Evolutionary conservation across 37 sponge, comb jelly and placozoan genomes (phyloP), one percentile per base, ranked within the genome.

Genomic region (Aphrocallistes beatrix): DNA sequence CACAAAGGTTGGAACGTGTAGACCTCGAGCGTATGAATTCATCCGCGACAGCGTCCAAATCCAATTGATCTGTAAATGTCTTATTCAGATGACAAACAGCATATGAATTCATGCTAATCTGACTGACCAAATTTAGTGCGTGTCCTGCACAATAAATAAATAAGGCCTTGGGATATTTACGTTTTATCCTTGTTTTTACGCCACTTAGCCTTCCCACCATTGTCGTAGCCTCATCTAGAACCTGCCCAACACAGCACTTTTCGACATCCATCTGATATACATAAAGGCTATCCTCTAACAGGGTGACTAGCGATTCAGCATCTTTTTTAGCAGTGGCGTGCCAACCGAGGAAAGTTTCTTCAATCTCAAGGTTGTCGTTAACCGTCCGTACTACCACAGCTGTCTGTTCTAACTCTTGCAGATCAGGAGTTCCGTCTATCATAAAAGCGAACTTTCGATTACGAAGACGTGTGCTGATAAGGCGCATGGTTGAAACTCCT

Each of bases 241-340:
- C 75, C 75, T 60, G 75, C 6, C 75, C 75, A 60, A 60, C 75
- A 60, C 75, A 60, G 75, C n/a, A 3, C 25, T 60, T 60, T 60
- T 60, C 75, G 25, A 60, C n/a, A 60, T 60, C 75, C 75, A 60
- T 60, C 13, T 42, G 45, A 42, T 42, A 60, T 60, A 60, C 34
- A 60, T 30, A 28, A 60, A 60, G 75, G 34, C 25, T 60, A 30
- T 60, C 75, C n/a, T 60, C 75, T 60, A 60, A 32, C 75, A 60
- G 21, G 3, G 75, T 60, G n/a, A 60, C 75, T 30, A 60, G 75
- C n/a, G 75, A 60, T 28, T 30, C 75, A 28, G 75, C 75, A 60
- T 28, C 25, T 60, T 60, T 60, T 60, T 28, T 19, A 30, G 75
- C 34, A 60, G 34, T 60, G 75, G 75, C 75, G 21, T 60, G 75